Conservation (phyloP, 2,888 invertebrate species). For the Clepsis dumicolana region DNA sequence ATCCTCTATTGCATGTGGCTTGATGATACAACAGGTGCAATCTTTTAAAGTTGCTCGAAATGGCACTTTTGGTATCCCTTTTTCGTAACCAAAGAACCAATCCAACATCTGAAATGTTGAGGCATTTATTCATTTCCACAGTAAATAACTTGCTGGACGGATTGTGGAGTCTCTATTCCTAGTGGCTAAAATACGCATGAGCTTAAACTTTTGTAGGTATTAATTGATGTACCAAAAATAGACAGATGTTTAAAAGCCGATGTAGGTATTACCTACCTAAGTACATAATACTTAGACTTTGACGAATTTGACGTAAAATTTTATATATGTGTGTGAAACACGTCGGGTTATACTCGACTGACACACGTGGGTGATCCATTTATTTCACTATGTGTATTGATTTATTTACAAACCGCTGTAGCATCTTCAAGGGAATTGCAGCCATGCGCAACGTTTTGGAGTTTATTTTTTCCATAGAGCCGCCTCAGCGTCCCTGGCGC, state of each 20-base stretch:
- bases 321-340: too few species aligned
- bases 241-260: too few species aligned
- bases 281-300: too few species aligned
- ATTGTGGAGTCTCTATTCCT: too few species aligned
- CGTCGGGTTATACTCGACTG: too few species aligned
- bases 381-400: not conserved
- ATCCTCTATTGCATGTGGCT: conserved; percentile 94
- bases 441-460: conserved; percentile 90
- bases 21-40: conserved; percentile 93
- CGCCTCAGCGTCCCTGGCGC: conserved; percentile 87
- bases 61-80: conserved; percentile 64
- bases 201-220: too few species aligned
- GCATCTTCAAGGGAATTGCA: conserved; percentile 87
- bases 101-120: conserved; percentile 66
- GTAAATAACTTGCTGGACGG: not conserved
- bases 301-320: too few species aligned
- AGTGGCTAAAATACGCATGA: too few species aligned
- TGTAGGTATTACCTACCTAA: too few species aligned
- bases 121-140: not conserved
- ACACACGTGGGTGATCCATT: too few species aligned
- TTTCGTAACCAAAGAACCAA: conserved; percentile 70
- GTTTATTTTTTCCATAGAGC: conserved; percentile 88
- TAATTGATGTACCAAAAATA: too few species aligned
- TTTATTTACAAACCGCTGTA: conserved; percentile 60
- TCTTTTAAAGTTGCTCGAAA: conserved; percentile 87